phyloP scores from a whole-genome alignment of 2,888 invertebrate genomes.

The Drosophila lutescens region DNA sequence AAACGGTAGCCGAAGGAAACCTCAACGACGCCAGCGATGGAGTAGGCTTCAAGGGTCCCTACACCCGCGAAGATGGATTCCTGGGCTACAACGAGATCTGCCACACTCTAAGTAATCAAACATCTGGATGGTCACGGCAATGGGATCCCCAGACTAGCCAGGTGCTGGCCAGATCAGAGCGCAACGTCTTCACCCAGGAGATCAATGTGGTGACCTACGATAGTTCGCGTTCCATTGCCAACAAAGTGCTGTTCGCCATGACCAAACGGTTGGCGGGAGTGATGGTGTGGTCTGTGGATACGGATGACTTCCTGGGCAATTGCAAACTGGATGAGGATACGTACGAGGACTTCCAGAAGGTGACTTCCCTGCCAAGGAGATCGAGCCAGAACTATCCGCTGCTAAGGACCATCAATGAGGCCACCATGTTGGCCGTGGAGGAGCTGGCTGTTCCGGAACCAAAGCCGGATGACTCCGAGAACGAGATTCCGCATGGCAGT shows the following conservation, averaged over 20 bases:
- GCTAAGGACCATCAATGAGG: conserved; percentile 89
- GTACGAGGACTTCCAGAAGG: conserved; percentile 85
- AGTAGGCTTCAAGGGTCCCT: conserved; percentile 91
- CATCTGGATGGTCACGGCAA: conserved; percentile 87
- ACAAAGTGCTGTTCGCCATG: conserved; percentile 89
- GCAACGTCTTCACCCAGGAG: conserved; percentile 85
- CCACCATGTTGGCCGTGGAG: conserved; percentile 86
- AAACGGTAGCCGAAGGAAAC: conserved; percentile 81
- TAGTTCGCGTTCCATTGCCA: conserved; percentile 89
- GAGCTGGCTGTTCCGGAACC: conserved; percentile 84
- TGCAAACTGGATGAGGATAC: conserved; percentile 86
- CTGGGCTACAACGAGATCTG: conserved; percentile 96
- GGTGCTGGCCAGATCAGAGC: conserved; percentile 81
- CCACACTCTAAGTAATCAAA: conserved; percentile 86
- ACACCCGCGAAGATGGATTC: conserved; percentile 91
- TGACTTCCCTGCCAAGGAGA: conserved; percentile 69
- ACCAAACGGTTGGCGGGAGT: conserved; percentile 89
- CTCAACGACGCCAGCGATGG: conserved; percentile 85
- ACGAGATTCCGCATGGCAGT: conserved; percentile 84
- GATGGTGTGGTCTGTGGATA: conserved; percentile 96
- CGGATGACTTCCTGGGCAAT: conserved; percentile 92
- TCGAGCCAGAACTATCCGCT: conserved; percentile 87
- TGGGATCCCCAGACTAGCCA: conserved; percentile 88
- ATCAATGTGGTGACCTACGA: conserved; percentile 90
- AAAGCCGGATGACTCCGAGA: conserved; percentile 74